phyloP scores from a whole-genome alignment of 2,797 vertebrate genomes.

The Poeciliopsis presidionis region DNA sequence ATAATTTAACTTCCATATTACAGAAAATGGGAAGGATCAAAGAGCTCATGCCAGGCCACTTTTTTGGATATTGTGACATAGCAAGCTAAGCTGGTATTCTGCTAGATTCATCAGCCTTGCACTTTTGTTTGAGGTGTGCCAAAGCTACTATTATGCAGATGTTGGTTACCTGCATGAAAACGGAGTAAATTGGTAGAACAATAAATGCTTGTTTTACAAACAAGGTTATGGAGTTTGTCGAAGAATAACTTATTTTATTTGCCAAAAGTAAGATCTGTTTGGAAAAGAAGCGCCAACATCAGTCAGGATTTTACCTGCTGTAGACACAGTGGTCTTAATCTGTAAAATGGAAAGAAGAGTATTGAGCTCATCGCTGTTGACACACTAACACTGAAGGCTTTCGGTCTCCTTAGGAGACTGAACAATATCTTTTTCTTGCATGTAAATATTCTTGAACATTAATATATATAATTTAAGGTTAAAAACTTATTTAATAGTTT shows the following conservation, averaged over 20 bases:
- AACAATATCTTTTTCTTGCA: neutral
- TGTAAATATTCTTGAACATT: neutral
- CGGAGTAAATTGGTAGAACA: neutral
- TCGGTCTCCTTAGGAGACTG: neutral
- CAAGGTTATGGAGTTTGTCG: neutral
- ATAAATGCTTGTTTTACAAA: neutral
- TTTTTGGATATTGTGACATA: neutral
- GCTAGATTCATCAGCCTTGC: neutral
- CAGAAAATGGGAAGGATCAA: neutral
- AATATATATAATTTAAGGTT: neutral
- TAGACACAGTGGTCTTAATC: too few relatives aligned
- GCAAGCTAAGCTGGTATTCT: neutral
- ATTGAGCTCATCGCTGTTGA: neutral
- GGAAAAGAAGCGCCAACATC: neutral
- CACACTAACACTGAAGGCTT: too few relatives aligned
- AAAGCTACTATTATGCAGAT: neutral
- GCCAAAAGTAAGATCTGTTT: neutral
- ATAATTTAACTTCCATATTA: conserved; percentile 1
- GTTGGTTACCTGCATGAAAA: neutral
- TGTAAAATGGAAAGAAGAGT: neutral
- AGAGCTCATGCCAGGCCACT: neutral
- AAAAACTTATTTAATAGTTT: neutral
- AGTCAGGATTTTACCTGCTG: neutral
- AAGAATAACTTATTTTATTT: neutral
- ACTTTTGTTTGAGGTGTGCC: neutral